Percentiles rank a stretch among this genome's conserved stretches.
Conservation (phyloP, 1,140 invertebrate species). For the Vanessa tameamea region DNA sequence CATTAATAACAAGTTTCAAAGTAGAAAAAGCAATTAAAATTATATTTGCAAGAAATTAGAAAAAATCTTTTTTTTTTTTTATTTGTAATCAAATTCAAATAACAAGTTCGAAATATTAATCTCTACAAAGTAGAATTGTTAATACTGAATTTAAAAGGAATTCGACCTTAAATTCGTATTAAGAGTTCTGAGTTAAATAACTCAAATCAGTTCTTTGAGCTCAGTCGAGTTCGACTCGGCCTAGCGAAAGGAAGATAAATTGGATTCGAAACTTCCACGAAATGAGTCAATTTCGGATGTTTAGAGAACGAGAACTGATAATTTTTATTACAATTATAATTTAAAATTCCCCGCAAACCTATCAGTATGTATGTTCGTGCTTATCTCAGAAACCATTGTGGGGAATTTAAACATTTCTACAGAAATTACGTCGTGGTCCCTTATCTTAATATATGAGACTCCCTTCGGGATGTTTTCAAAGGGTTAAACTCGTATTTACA, state of each 20-base stretch:
- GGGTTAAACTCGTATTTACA: too few relatives aligned
- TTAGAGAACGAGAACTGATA: neutral
- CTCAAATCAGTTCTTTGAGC: neutral
- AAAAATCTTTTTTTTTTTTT: too few relatives aligned
- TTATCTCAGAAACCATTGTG: too few relatives aligned
- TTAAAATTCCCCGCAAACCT: neutral
- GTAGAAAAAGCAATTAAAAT: too few relatives aligned
- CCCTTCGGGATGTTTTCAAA: too few relatives aligned
- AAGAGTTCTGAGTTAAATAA: conserved; percentile 7
- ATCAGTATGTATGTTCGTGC: neutral
- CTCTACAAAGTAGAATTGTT: neutral
- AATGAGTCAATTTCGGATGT: conserved; percentile 2
- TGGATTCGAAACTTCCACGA: conserved; percentile 9
- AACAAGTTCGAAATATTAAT: neutral
- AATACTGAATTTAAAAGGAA: neutral
- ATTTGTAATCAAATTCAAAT: neutral
- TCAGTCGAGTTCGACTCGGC: neutral
- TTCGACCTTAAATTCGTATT: conserved; percentile 3
- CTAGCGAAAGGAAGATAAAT: conserved; percentile 19
- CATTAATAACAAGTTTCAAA: too few relatives aligned
- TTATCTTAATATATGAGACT: too few relatives aligned
- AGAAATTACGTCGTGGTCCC: too few relatives aligned
- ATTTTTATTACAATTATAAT: neutral
- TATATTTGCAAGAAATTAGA: too few relatives aligned
- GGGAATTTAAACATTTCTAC: too few relatives aligned